These are phyloP conservation scores for Agapostemon virescens DNA, from an alignment of 2,888 invertebrate genomes.

Conservation along the genomic window DNA sequence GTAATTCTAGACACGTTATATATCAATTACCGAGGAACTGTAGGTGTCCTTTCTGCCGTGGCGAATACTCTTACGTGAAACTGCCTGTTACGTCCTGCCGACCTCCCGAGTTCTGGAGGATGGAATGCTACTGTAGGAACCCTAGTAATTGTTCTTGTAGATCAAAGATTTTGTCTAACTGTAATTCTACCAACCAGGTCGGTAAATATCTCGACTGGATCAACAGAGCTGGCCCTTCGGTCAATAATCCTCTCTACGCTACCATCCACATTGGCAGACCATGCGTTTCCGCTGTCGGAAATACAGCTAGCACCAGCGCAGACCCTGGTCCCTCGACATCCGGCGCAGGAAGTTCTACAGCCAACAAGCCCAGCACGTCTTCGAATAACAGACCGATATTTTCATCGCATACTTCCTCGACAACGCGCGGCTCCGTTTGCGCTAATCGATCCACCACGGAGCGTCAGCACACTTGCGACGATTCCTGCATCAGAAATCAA, in stretches of 20 bases:
- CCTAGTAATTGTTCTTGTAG: conserved; percentile 71
- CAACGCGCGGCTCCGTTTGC: conserved; percentile 75
- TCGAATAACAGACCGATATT: conserved; percentile 58
- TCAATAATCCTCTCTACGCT: conserved; percentile 76
- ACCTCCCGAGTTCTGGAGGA: conserved; percentile 67
- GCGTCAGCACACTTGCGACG: conserved; percentile 79
- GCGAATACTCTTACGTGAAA: conserved; percentile 73
- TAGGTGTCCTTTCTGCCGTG: conserved; percentile 74
- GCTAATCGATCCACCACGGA: conserved; percentile 82
- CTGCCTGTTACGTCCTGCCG: conserved; percentile 69
- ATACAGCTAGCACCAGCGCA: conserved; percentile 60
- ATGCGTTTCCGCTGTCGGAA: conserved; percentile 64
- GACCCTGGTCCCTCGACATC: conserved; percentile 79
- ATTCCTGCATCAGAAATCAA: conserved; percentile 81
- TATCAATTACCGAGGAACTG: conserved; percentile 76
- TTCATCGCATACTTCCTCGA: conserved; percentile 49
- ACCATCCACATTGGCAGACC: conserved; percentile 75
- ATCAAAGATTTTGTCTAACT: conserved; percentile 68
- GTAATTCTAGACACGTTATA: conserved; percentile 74
- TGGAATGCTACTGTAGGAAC: conserved; percentile 74
- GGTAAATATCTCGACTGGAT: conserved; percentile 71
- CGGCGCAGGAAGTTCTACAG: conserved; percentile 55
- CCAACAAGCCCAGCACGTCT: conserved; percentile 61
- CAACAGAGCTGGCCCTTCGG: conserved; percentile 69
- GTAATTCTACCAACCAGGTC: conserved; percentile 74